phyloP scores from a whole-genome alignment of 2,113 vertebrate species.

The Crotalus helleri region DNA sequence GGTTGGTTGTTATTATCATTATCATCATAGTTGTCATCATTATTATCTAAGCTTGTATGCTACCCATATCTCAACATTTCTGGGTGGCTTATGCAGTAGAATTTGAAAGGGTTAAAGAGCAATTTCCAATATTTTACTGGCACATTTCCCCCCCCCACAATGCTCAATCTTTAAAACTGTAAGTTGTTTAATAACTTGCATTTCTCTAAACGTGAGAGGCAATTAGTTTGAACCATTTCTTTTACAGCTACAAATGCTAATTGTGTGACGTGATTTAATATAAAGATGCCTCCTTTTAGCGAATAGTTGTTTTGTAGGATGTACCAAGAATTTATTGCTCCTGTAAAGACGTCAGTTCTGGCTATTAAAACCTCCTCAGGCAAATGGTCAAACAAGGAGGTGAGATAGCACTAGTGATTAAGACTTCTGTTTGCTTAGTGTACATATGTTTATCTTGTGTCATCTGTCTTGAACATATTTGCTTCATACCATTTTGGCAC shows the following conservation, averaged over 20 bases:
- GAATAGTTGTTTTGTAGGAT: neutral
- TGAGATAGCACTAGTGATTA: neutral
- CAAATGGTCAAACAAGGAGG: neutral
- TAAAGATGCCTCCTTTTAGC: neutral
- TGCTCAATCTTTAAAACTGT: neutral
- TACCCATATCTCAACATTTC: neutral
- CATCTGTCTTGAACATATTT: neutral
- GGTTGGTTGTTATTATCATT: neutral
- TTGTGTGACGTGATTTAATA: neutral
- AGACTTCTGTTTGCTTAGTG: neutral
- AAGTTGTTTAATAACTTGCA: neutral
- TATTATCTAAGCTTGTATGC: neutral
- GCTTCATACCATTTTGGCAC: slow-evolving; percentile 6
- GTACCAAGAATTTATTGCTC: neutral
- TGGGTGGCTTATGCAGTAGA: neutral
- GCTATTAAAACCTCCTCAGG: slow-evolving; percentile 2
- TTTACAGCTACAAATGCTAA: neutral
- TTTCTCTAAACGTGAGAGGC: neutral
- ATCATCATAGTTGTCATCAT: neutral
- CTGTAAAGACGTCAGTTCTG: neutral
- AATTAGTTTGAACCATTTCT: neutral
- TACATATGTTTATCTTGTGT: neutral
- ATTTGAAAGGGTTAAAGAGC: neutral
- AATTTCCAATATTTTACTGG: neutral
- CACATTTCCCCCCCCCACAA: neutral